Evolutionary conservation across 2,113 vertebrate species (phyloP).

Genomic region (Fregata magnificens): DNA sequence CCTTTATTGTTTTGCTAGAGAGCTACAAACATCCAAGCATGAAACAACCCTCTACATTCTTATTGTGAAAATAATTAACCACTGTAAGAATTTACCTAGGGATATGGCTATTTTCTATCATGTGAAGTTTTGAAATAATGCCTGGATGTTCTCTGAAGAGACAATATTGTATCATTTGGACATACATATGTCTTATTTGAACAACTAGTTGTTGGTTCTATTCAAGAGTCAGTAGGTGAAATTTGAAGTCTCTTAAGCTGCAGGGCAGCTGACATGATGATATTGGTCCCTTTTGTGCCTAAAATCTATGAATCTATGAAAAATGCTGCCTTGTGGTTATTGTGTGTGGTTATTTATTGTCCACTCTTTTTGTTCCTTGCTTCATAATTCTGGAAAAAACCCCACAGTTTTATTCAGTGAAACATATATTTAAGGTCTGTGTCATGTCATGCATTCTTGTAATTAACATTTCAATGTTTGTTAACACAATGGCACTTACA

Average conservation of each 20-base stretch:
- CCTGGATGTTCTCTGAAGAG: not conserved
- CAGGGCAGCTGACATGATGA: not conserved
- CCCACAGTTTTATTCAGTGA: not conserved
- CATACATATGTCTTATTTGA: not conserved
- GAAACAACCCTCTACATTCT: not conserved
- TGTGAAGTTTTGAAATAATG: not conserved
- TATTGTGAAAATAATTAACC: not conserved
- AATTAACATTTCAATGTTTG: constrained; percentile 4
- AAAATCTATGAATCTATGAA: not conserved
- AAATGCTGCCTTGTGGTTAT: not conserved
- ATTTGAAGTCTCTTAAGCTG: not conserved
- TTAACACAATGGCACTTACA: not conserved
- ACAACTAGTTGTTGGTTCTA: not conserved
- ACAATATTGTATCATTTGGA: not conserved
- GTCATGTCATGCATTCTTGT: not conserved
- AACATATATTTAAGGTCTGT: not conserved
- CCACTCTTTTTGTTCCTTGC: not conserved
- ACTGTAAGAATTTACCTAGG: not conserved
- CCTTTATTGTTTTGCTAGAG: not conserved
- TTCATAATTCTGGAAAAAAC: not conserved
- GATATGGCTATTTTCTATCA: not conserved
- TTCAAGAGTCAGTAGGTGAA: not conserved
- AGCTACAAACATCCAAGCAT: not conserved
- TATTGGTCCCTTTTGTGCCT: not conserved
- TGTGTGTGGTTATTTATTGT: not conserved